Evolutionary conservation across 2,113 vertebrate genomes (phyloP), one percentile per base, ranked within the genome.

Genomic region (Alces alces): DNA sequence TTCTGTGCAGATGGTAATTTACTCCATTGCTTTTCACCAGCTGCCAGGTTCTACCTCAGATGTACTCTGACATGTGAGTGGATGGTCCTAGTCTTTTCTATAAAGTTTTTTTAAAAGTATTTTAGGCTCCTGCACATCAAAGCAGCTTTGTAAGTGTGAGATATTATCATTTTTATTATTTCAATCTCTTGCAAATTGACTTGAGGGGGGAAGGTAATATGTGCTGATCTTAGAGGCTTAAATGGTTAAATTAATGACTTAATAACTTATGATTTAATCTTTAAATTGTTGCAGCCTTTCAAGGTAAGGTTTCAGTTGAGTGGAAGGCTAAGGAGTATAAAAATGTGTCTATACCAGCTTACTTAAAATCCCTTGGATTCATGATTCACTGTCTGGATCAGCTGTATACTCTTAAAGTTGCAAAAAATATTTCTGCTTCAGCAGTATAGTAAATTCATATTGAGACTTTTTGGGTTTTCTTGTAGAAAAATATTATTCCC

Each of bases 171-270:
- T 98, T 98, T 98, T 98, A 98, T 98, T 98, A 97, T 97, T 98
- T 98, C 98, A 98, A 95, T 98, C 96, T 98, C 97, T 98, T 98
- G 98, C 97, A 98, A 97, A 98, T 98, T 98, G 97, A 98, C 98
- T 97, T 97, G 94, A 97, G 93, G 98, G 97, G 95, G 97, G 91
- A 88, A 97, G 97, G 97, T 98, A 98, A 85, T 97, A 89, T 96
- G 92, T 96, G 93, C 79, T 93, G 97, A 89, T 95, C 97, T 98
- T 97, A 97, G 97, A 98, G 97, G 97, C 86, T 98, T 98, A 97
- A 97, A 98, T 98, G 96, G 98, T 98, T 98, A 98, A 98, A 98
- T 98, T 98, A 98, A 98, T 98, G 97, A 88, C 96, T 98, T 98
- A 98, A 98, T 98, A 98, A 97, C 97, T 98, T 97, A 97, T 78